These are phyloP conservation scores for Phyto melanocephala DNA, from an alignment of 2,888 invertebrate species.

Conservation along the genomic window DNA sequence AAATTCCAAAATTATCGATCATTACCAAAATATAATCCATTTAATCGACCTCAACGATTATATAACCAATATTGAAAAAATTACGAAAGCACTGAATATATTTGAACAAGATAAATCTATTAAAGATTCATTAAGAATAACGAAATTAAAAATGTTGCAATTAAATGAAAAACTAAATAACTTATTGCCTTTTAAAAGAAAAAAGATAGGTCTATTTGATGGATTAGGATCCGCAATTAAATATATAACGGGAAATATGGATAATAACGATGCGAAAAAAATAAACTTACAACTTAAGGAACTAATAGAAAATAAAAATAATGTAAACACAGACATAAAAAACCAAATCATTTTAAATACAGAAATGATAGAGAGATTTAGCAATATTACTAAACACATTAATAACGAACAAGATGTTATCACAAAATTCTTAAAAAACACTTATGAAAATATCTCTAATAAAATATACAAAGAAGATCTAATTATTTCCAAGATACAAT, in stretches of 20 bases:
- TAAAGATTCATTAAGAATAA: constrained; percentile 9
- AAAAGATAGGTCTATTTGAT: constrained; percentile 27
- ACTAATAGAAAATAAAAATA: constrained; percentile 2
- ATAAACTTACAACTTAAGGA: constrained; percentile 20
- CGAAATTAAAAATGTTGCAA: constrained; percentile 11
- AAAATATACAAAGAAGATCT: constrained; percentile 18
- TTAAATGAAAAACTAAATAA: constrained; percentile 15
- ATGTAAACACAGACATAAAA: neutral
- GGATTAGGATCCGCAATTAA: constrained; percentile 37
- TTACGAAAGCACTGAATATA: neutral
- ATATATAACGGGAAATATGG: constrained; percentile 36
- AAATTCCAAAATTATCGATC: neutral
- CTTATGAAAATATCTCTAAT: constrained; percentile 10
- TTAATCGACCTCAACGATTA: constrained; percentile 12
- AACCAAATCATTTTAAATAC: constrained; percentile 17
- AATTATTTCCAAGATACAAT: constrained; percentile 17
- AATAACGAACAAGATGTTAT: constrained; percentile 28
- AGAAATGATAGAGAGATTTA: constrained; percentile 46
- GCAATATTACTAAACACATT: constrained; percentile 37
- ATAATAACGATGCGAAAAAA: neutral
- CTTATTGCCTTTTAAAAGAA: constrained; percentile 6
- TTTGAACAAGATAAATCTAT: neutral
- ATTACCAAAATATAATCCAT: constrained; percentile 21
- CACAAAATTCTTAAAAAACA: constrained; percentile 21
- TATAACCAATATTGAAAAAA: neutral